Evolutionary conservation across 2,113 vertebrate genomes (phyloP).

Genomic region (Nannospalax galili): DNA sequence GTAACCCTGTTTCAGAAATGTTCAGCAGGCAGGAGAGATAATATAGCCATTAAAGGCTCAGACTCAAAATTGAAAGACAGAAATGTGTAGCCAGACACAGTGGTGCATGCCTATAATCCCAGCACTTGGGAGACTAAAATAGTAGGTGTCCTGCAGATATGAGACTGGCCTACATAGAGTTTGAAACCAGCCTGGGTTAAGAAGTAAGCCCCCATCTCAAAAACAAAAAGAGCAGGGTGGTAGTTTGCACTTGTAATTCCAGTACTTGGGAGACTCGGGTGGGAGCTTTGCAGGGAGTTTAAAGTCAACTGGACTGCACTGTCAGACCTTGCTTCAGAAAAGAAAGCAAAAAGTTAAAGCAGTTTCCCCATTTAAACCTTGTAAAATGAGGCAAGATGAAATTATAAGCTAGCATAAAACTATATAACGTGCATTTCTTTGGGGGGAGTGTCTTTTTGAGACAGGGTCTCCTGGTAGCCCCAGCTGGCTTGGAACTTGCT

Average conservation of each 20-base stretch:
- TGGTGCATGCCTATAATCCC: not conserved
- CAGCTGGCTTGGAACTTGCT: too few species aligned
- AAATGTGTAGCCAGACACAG: not conserved
- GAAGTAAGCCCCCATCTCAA: not conserved
- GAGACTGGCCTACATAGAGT: not conserved
- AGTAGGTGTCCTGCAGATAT: not conserved
- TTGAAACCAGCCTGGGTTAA: not conserved
- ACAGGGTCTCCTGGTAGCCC: too few species aligned
- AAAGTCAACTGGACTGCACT: not conserved
- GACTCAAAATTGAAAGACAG: not conserved
- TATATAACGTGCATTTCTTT: conserved; percentile 2
- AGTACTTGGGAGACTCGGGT: not conserved
- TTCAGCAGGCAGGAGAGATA: too few species aligned
- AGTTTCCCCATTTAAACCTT: not conserved
- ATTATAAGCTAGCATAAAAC: conserved; percentile 9
- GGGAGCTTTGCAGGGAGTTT: not conserved
- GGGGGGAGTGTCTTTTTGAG: too few species aligned
- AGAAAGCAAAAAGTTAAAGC: not conserved
- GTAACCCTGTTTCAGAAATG: not conserved
- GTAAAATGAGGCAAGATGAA: not conserved
- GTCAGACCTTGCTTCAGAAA: not conserved
- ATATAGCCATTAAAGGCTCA: too few species aligned
- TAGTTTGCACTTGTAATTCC: not conserved
- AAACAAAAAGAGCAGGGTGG: not conserved
- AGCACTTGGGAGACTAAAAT: not conserved